Conservation (phyloP, 2,797 vertebrate species). For the Dryobates pubescens region DNA sequence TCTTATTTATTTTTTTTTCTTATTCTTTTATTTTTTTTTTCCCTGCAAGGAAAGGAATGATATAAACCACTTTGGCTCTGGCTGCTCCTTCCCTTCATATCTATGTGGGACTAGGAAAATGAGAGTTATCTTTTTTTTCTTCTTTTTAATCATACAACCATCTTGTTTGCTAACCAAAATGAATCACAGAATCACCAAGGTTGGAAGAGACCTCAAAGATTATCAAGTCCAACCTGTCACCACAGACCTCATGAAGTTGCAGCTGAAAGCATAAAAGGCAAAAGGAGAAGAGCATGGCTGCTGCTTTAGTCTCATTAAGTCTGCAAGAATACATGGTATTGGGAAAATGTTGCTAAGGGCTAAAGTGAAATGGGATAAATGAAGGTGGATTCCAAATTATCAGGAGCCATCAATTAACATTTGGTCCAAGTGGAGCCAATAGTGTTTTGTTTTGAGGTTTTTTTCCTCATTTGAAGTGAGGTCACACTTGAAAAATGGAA, state of each 20-base stretch:
- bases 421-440: neutral
- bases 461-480: neutral
- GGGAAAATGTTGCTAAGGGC: slow-evolving; percentile 11
- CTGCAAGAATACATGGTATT: slow-evolving; percentile 4
- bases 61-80: slow-evolving; percentile 6
- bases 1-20: neutral
- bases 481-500: neutral
- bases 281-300: neutral
- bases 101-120: neutral
- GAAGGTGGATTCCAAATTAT: neutral
- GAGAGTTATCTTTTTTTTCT: neutral
- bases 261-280: slow-evolving; percentile 25
- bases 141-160: slow-evolving; percentile 47
- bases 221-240: too few relatives aligned
- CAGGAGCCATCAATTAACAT: neutral
- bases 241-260: too few relatives aligned
- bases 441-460: neutral
- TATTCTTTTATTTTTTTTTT: neutral
- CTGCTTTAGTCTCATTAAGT: neutral
- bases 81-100: neutral
- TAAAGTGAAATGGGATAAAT: neutral
- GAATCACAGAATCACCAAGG: too few relatives aligned
- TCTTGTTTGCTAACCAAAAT: slow-evolving; percentile 59
- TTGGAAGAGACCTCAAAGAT: too few relatives aligned
- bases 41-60: neutral